Percentiles rank a stretch among this genome's conserved stretches.
Evolutionary conservation across 2,113 vertebrate species (phyloP).

Genomic region (Pelusios castaneus): DNA sequence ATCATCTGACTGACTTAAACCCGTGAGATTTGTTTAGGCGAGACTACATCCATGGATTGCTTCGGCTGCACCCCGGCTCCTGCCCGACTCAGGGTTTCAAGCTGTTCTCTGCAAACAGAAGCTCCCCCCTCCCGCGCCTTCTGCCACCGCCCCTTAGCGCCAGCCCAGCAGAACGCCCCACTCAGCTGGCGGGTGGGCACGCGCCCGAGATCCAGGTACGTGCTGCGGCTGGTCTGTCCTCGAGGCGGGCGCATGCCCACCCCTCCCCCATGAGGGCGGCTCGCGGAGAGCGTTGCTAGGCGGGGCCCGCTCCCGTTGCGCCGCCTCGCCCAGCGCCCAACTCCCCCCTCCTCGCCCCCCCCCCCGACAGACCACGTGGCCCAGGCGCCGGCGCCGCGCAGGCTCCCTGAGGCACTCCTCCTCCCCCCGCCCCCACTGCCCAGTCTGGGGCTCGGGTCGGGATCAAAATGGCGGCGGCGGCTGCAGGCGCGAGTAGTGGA

Average conservation of each 20-base stretch:
- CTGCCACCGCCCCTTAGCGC: no score
- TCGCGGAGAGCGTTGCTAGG: fast-evolving
- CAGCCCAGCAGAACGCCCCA: background rate
- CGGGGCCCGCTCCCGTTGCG: background rate
- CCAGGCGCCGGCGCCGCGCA: background rate
- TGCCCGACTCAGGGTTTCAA: no score
- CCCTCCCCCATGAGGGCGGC: no score
- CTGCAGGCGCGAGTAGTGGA: background rate
- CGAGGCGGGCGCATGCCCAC: no score
- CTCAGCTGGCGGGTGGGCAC: no score
- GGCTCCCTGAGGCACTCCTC: background rate
- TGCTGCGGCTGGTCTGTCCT: background rate
- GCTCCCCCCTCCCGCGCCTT: no score
- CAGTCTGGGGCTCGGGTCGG: constrained; percentile 4
- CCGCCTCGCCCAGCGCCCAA: background rate
- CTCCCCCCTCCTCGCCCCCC: background rate
- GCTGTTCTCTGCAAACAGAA: no score
- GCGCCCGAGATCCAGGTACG: no score
- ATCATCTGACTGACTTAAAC: no score
- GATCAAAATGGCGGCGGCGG: constrained; percentile 61
- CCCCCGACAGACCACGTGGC: background rate
- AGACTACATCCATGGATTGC: no score
- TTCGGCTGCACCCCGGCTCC: no score
- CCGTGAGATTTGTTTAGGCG: no score
- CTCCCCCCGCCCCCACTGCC: background rate